A percentile compares a stretch with the other conserved stretches of the same genome.
Conservation (phyloP, 2,888 invertebrate genomes). For the Apeira syringaria region DNA sequence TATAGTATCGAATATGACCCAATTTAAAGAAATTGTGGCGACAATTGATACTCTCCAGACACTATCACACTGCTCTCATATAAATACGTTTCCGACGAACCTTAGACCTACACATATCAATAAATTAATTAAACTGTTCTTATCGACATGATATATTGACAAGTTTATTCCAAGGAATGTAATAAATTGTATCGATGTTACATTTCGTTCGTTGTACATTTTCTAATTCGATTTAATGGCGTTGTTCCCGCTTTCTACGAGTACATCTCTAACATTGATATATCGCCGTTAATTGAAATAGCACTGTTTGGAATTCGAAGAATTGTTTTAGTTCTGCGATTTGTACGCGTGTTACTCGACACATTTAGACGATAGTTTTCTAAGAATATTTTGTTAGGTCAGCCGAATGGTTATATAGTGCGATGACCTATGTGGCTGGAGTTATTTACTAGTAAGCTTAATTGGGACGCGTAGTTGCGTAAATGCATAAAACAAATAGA, state of each 20-base stretch:
- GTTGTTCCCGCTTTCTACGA: constrained; percentile 28
- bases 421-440: background rate
- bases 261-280: constrained; percentile 20
- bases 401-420: too few species aligned
- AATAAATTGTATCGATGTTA: constrained; percentile 28
- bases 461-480: constrained; percentile 8
- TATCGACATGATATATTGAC: constrained; percentile 31
- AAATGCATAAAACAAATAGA: constrained; percentile 1
- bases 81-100: constrained; percentile 39
- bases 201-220: constrained; percentile 29
- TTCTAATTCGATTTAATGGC: constrained; percentile 28
- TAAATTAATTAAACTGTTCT: constrained; percentile 55
- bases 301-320: constrained; percentile 16
- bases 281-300: constrained; percentile 18
- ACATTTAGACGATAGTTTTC: too few species aligned
- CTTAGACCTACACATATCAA: constrained; percentile 41
- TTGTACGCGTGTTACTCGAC: too few species aligned
- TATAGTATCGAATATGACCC: too few species aligned
- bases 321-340: constrained; percentile 18
- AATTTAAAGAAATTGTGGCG: constrained; percentile 16
- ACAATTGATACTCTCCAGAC: constrained; percentile 22
- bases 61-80: constrained; percentile 34
- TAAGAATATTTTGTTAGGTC: too few species aligned
- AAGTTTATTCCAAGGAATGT: constrained; percentile 22
- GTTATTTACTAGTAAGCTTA: constrained; percentile 12